Evolutionary conservation across 2,797 vertebrate species (phyloP).

Genomic region (Prionace glauca): DNA sequence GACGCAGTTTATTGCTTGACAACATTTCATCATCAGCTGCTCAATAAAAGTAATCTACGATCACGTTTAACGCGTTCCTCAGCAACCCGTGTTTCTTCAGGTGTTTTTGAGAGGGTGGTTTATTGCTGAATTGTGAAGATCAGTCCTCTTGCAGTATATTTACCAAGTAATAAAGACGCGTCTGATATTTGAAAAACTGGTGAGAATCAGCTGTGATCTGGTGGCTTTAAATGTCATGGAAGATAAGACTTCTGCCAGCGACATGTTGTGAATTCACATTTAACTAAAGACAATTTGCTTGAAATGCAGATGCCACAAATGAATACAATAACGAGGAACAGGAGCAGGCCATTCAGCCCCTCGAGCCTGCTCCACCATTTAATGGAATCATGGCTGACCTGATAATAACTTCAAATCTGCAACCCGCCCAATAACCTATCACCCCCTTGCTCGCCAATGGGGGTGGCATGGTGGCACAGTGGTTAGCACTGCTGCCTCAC

Average conservation of each 20-base stretch:
- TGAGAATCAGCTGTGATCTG: no score
- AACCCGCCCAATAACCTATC: no score
- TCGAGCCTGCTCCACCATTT: no score
- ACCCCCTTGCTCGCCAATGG: no score
- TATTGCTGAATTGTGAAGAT: background rate
- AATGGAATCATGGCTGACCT: no score
- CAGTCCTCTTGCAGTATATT: background rate
- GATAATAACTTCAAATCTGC: no score
- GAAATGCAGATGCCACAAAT: background rate
- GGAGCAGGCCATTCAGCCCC: no score
- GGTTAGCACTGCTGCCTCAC: no score
- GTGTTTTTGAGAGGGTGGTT: background rate
- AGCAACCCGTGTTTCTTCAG: background rate
- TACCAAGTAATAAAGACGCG: background rate
- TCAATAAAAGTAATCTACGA: background rate
- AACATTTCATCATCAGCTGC: background rate
- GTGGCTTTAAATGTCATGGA: background rate
- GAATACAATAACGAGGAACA: no score
- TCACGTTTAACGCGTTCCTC: background rate
- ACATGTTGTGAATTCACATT: background rate
- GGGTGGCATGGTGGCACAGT: no score
- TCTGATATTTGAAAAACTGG: background rate
- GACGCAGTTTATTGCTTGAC: background rate
- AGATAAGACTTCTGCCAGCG: background rate
- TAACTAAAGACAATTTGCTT: background rate